Conservation (phyloP, 2,888 invertebrate species). For the Tetanocera ferruginea region DNA sequence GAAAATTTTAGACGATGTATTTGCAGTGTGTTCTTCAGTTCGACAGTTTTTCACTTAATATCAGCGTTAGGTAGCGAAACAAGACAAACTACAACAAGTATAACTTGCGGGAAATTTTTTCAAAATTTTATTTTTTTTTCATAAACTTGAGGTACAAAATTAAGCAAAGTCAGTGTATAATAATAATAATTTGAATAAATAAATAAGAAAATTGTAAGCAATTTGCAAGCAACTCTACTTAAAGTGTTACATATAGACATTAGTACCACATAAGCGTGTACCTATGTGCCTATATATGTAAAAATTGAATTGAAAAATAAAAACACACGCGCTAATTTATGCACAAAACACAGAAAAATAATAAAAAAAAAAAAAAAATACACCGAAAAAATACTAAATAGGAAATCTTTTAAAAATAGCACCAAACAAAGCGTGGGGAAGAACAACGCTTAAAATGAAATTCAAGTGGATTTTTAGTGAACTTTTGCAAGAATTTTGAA, state of each 20-base stretch:
- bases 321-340: conserved; percentile 29
- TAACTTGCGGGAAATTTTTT: too few relatives aligned
- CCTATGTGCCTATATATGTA: too few relatives aligned
- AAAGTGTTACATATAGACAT: too few relatives aligned
- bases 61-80: neutral
- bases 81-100: neutral
- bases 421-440: conserved; percentile 19
- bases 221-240: neutral
- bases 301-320: conserved; percentile 10
- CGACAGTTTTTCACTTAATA: conserved; percentile 2
- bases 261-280: too few relatives aligned
- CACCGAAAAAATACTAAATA: conserved; percentile 40
- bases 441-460: conserved; percentile 13
- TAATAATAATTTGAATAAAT: neutral
- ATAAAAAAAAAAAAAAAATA: conserved; percentile 43
- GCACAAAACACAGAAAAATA: conserved; percentile 28
- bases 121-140: too few relatives aligned
- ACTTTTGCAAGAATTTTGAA: conserved; percentile 32
- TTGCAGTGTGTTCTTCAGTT: conserved; percentile 27
- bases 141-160: neutral
- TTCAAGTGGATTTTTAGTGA: conserved; percentile 34
- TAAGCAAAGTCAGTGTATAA: neutral
- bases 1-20: conserved; percentile 13
- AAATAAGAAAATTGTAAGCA: neutral
- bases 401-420: conserved; percentile 51